A percentile compares a stretch with the other conserved stretches of the same genome.
Evolutionary conservation across 1,140 invertebrate species (phyloP).

Genomic region (Drosophila sturtevanti): DNA sequence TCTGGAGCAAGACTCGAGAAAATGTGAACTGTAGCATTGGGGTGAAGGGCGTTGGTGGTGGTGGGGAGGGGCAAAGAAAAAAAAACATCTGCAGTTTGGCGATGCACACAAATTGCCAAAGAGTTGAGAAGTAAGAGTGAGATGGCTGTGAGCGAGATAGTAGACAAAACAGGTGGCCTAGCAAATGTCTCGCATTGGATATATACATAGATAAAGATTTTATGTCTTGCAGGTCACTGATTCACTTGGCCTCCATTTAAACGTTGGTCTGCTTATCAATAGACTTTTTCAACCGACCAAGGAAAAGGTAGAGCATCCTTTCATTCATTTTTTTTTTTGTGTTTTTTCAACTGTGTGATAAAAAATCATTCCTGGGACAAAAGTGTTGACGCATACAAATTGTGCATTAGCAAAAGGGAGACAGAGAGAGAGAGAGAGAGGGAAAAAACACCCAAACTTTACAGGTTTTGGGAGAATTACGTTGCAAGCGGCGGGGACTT

Average conservation of each 20-base stretch:
- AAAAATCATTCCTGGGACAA: conserved; percentile 35
- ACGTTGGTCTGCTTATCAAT: conserved; percentile 45
- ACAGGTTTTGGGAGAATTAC: conserved; percentile 76
- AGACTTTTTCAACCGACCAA: conserved; percentile 34
- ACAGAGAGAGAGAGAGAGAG: no score
- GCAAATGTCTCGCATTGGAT: background rate
- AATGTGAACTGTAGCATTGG: background rate
- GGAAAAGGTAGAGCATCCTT: background rate
- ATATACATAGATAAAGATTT: conserved; percentile 29
- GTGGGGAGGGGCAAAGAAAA: conserved; percentile 18
- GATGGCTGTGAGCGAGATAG: conserved; percentile 32
- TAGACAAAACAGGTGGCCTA: conserved; percentile 20
- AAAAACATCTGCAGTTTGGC: conserved; percentile 67
- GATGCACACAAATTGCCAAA: conserved; percentile 58
- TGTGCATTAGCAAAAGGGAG: conserved; percentile 69
- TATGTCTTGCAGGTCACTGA: conserved; percentile 71
- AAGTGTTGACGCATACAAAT: conserved; percentile 81
- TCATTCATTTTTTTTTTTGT: conserved; percentile 3
- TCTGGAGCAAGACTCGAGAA: conserved; percentile 66
- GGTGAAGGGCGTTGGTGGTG: no score
- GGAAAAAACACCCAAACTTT: conserved; percentile 47
- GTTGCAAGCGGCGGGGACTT: conserved; percentile 65
- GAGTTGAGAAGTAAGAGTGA: conserved; percentile 45
- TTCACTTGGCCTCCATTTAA: conserved; percentile 69
- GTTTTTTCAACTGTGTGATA: background rate